phyloP scores from a whole-genome alignment of 2,113 vertebrate genomes.

The Hiodon tergisus region DNA sequence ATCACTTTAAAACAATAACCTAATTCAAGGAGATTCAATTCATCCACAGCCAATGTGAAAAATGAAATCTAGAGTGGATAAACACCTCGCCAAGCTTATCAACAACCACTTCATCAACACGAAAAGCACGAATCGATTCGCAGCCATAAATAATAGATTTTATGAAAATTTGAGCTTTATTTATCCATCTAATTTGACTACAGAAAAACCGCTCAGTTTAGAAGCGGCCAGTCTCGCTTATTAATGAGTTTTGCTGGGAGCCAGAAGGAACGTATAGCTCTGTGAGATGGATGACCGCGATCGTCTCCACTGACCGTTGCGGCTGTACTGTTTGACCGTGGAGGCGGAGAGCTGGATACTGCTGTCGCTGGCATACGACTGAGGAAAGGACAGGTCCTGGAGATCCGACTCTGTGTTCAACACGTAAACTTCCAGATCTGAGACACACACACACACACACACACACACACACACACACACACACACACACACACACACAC shows the following conservation, averaged over 20 bases:
- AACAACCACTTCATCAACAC: too few relatives aligned
- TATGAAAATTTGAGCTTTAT: too few relatives aligned
- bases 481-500: constrained; percentile 15
- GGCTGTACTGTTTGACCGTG: constrained; percentile 91
- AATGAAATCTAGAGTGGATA: too few relatives aligned
- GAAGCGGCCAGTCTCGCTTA: too few relatives aligned
- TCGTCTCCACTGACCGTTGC: constrained; percentile 72
- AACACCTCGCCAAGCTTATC: too few relatives aligned
- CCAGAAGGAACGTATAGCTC: too few relatives aligned
- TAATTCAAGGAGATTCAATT: too few relatives aligned
- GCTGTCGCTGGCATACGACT: constrained; percentile 76
- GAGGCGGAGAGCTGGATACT: constrained; percentile 85
- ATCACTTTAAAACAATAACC: too few relatives aligned
- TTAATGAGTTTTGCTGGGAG: too few relatives aligned
- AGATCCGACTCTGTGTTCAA: constrained; percentile 83
- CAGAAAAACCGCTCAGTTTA: too few relatives aligned
- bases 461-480: constrained; percentile 17
- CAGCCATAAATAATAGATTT: not conserved
- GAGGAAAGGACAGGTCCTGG: constrained; percentile 82
- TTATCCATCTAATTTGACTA: too few relatives aligned
- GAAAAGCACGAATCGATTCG: constrained; percentile 19
- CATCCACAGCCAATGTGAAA: too few relatives aligned
- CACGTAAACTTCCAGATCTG: constrained; percentile 84
- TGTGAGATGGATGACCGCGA: not conserved
- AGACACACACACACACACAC: constrained; percentile 15